A percentile compares a stretch with the other conserved stretches of the same genome.
Conservation (phyloP, 2,113 vertebrate genomes). For the Microcebus jonahi region DNA sequence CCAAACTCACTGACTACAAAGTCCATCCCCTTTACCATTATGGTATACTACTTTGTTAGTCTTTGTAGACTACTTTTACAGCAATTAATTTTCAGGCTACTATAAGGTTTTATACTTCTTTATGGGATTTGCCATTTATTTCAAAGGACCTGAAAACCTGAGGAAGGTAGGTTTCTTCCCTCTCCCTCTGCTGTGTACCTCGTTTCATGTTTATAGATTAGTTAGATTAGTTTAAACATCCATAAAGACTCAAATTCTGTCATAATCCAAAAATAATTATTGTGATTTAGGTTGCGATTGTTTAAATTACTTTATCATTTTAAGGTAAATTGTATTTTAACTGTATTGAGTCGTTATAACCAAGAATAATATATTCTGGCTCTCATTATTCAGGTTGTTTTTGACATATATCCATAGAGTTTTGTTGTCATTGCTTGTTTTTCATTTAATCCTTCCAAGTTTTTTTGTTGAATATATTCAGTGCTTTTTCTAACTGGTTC, state of each 20-base stretch:
- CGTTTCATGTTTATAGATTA: slow-evolving; percentile 11
- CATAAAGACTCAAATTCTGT: not conserved
- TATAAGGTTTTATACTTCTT: not conserved
- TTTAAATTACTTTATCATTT: too few relatives aligned
- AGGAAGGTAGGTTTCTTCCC: not conserved
- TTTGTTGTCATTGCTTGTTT: not conserved
- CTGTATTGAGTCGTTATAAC: slow-evolving; percentile 1
- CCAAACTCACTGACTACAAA: not conserved
- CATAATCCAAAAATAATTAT: not conserved
- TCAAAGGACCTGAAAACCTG: not conserved
- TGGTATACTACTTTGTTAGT: not conserved
- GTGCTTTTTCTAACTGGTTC: not conserved
- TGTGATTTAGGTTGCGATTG: too few relatives aligned
- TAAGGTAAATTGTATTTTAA: too few relatives aligned
- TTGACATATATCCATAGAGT: not conserved
- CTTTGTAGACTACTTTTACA: not conserved
- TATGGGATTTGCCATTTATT: not conserved
- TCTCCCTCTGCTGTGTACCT: not conserved
- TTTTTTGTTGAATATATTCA: slow-evolving; percentile 21
- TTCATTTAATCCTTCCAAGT: not conserved
- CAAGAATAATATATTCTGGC: not conserved
- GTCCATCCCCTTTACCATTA: not conserved
- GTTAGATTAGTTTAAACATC: not conserved
- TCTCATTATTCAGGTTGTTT: not conserved
- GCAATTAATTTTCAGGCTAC: not conserved